phyloP scores from a whole-genome alignment of 2,113 vertebrate genomes.

The Dermatemys mawii region DNA sequence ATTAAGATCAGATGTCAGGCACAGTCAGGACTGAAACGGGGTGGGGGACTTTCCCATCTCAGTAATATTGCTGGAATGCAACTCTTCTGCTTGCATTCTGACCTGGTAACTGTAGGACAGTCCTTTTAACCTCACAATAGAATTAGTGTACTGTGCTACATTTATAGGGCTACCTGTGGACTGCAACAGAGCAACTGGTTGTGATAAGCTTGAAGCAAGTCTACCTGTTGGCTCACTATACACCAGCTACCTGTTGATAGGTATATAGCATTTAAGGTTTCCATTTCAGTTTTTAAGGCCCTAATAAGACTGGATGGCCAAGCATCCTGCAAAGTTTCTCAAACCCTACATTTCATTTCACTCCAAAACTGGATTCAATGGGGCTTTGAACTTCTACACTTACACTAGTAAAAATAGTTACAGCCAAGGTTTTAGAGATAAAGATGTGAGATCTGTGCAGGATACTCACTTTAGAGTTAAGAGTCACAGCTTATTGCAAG shows the following conservation, averaged over 20 bases:
- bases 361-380: not conserved
- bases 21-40: not conserved
- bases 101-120: not conserved
- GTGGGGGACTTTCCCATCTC: not conserved
- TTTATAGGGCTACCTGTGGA: not conserved
- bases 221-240: not conserved
- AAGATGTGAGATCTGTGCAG: not conserved
- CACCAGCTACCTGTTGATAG: not conserved
- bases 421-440: too few species aligned
- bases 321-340: not conserved
- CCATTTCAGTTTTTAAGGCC: not conserved
- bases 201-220: not conserved
- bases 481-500: not conserved
- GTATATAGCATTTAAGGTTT: not conserved
- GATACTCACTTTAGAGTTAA: not conserved
- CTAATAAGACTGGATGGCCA: not conserved
- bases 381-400: not conserved
- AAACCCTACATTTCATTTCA: not conserved
- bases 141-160: not conserved
- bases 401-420: not conserved
- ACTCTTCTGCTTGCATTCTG: not conserved
- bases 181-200: not conserved
- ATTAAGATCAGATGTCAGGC: not conserved
- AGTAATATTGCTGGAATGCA: not conserved
- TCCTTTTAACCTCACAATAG: not conserved